Base-by-base conservation (phyloP, 2,797 vertebrate species). In the Ambastaia sidthimunki region DNA sequence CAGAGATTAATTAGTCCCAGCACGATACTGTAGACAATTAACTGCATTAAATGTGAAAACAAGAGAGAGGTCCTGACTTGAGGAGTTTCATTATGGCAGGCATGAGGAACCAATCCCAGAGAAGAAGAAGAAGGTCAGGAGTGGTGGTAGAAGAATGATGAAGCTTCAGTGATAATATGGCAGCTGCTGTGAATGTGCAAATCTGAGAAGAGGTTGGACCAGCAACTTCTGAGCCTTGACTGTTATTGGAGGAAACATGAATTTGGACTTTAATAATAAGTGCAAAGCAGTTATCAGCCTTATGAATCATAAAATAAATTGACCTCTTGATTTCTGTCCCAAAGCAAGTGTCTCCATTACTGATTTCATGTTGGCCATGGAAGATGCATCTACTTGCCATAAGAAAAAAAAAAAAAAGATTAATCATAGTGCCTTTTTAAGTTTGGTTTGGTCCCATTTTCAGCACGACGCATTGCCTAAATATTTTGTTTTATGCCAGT, bases 1-100 rank as follows among this genome's bases (percentile, higher is more conserved):
- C 50, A 71, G 71, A 76, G 71, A 80, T 74, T 74, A 87, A 82
- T 85, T 82, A 82, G 74, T 75, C 82, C 74, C 76, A 82, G 82
- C 75, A 81, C 31, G 74, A 76, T 76, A 82, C 69, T 75, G 70
- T 66, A 84, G 80, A 84, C 79, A 79, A 82, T 84, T 80, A 85
- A 80, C 60, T 57, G 16, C 54, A 54, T 70, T 83, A 76, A 71
- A 74, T 81, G 77, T 50, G 70, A 52, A 67, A 60, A 84, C 71
- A 80, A 78, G 76, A 71, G 67, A 76, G 48, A 76, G 65, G 74
- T 57, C 60, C 76, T 50, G 80, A 78, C 72, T 74, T 23, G 41
- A 19, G 71, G 79, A 76, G 76, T 80, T 77, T 85, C 81, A 78
- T 82, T 74, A 82, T 67, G 73, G 66, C 31, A 59, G 76, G 65